Percentiles rank a stretch among this genome's conserved stretches.
phyloP scores from a whole-genome alignment of 2,888 invertebrate species.

The Thymelicus lineola region DNA sequence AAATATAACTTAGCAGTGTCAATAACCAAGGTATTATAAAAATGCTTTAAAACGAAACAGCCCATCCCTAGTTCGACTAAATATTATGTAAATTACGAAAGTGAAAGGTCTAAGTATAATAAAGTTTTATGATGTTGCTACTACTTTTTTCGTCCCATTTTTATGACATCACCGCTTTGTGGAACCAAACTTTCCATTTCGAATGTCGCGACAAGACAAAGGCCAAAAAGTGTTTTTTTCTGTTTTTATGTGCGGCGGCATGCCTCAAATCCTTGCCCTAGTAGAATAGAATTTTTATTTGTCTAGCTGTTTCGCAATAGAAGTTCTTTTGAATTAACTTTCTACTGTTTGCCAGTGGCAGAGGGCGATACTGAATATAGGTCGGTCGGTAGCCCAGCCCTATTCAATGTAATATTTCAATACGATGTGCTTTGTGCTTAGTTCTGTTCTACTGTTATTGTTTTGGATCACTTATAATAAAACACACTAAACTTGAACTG shows the following conservation, averaged over 20 bases:
- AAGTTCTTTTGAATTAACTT: neutral
- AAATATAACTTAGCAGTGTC: too few relatives aligned
- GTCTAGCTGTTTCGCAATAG: neutral
- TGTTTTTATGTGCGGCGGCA: constrained; percentile 13
- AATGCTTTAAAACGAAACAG: neutral
- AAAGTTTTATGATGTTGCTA: constrained; percentile 52
- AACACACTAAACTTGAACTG: too few relatives aligned
- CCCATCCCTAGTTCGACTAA: neutral
- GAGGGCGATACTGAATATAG: neutral
- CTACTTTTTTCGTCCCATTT: constrained; percentile 56
- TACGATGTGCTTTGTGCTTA: neutral
- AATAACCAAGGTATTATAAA: too few relatives aligned
- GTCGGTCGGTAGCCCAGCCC: neutral
- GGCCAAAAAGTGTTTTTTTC: constrained; percentile 5
- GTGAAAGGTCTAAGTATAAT: constrained; percentile 50
- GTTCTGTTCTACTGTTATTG: neutral
- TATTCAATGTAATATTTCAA: neutral
- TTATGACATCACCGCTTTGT: constrained; percentile 49
- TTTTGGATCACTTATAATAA: too few relatives aligned
- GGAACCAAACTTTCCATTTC: constrained; percentile 51
- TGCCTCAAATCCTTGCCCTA: constrained; percentile 12
- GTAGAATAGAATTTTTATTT: constrained; percentile 14
- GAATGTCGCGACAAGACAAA: constrained; percentile 43
- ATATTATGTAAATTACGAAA: constrained; percentile 55
- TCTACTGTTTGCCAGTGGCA: neutral